These are phyloP conservation scores for Gryllus bimaculatus DNA, from an alignment of 1,140 invertebrate species.

Conservation along the genomic window DNA sequence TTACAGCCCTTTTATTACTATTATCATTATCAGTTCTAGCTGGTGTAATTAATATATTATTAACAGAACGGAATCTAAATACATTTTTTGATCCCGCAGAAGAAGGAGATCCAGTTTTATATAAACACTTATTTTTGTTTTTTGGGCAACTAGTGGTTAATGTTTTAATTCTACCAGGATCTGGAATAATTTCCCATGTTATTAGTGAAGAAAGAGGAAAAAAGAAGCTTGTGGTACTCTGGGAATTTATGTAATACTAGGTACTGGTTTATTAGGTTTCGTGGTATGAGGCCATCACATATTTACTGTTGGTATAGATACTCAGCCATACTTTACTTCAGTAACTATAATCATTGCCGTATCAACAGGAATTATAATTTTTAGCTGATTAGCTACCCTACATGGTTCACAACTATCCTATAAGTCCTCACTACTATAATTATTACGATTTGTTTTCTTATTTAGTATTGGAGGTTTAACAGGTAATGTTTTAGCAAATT, in stretches of 20 bases:
- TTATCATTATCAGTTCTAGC: too few species aligned
- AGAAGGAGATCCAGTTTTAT: not conserved
- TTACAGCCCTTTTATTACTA: not conserved
- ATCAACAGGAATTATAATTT: not conserved
- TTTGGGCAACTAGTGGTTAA: not conserved
- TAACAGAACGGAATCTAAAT: too few species aligned
- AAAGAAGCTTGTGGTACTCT: too few species aligned
- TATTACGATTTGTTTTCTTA: not conserved
- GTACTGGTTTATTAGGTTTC: not conserved
- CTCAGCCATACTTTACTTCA: not conserved
- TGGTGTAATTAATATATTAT: too few species aligned
- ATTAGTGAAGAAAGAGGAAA: too few species aligned
- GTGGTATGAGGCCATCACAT: not conserved
- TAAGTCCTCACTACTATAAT: not conserved
- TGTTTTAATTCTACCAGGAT: too few species aligned
- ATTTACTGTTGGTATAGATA: not conserved
- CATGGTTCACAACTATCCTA: not conserved
- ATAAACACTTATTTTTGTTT: conserved; percentile 10
- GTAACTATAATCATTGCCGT: not conserved
- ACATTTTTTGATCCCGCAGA: conserved; percentile 8
- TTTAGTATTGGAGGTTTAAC: not conserved
- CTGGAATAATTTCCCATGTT: too few species aligned
- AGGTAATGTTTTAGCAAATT: not conserved
- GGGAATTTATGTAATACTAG: not conserved
- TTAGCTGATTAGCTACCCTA: not conserved